Conservation (phyloP, 2,888 invertebrate species). For the Tanypteryx hageni region DNA sequence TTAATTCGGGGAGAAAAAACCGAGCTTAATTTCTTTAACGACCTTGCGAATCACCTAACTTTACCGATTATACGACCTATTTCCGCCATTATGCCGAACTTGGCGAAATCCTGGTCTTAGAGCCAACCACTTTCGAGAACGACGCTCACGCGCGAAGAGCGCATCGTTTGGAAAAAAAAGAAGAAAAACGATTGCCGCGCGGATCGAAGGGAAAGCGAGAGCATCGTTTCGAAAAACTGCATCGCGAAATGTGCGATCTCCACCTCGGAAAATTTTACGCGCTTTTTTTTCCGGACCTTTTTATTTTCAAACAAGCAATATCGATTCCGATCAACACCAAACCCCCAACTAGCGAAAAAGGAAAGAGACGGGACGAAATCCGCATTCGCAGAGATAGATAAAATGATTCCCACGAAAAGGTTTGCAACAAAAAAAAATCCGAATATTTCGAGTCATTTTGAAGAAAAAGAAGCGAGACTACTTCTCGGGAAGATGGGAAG, state of each 20-base stretch:
- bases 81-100: neutral
- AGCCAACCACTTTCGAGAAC: conserved; percentile 28
- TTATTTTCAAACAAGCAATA: neutral
- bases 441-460: neutral
- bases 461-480: neutral
- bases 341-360: too few species aligned
- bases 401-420: neutral
- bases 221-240: too few species aligned
- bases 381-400: neutral
- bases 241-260: neutral
- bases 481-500: conserved; percentile 1
- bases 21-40: neutral
- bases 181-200: neutral
- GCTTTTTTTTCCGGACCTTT: neutral
- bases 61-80: conserved; percentile 9
- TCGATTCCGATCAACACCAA: too few species aligned
- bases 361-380: neutral
- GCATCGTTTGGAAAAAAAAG: neutral
- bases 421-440: neutral
- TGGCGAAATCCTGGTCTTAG: conserved; percentile 18
- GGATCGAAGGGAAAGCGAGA: neutral
- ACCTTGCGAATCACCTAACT: neutral
- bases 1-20: neutral
- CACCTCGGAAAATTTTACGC: neutral
- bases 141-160: neutral